A percentile compares a stretch with the other conserved stretches of the same genome.
phyloP scores from a whole-genome alignment of 2,113 vertebrate species.

The Phaetusa simplex region DNA sequence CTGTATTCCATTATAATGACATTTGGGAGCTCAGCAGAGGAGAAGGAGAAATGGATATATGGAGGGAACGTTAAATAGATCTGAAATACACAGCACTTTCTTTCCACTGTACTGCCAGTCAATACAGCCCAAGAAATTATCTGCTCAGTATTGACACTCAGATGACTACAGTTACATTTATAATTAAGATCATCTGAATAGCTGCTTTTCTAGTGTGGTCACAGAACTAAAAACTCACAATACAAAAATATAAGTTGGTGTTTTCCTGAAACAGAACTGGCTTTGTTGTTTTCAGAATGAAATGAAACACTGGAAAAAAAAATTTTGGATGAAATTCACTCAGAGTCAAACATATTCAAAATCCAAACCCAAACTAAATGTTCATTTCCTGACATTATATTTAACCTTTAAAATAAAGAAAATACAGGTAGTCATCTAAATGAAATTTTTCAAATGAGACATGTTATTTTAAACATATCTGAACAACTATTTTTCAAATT shows the following conservation, averaged over 20 bases:
- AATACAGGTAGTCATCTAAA: background rate
- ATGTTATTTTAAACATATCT: background rate
- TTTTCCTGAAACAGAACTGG: slow-evolving; percentile 6
- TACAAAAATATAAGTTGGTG: background rate
- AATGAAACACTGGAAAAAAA: background rate
- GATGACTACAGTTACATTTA: background rate
- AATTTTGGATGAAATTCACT: background rate
- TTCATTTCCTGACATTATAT: background rate
- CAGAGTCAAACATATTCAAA: background rate
- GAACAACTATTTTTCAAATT: background rate
- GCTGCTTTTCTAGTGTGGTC: background rate
- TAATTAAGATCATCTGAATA: background rate
- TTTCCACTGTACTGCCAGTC: background rate
- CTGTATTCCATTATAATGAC: background rate
- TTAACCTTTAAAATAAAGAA: slow-evolving; percentile 13
- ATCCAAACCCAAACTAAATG: background rate
- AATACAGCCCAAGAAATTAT: background rate
- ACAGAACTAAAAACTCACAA: background rate
- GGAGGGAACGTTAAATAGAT: background rate
- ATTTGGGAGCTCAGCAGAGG: background rate
- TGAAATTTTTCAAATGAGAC: background rate
- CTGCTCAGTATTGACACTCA: background rate
- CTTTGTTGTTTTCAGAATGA: slow-evolving; percentile 1
- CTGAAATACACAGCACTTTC: background rate
- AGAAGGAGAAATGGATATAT: background rate